Base-by-base conservation (phyloP, 2,888 invertebrate species). In the Ceratothoa steindachneri region DNA sequence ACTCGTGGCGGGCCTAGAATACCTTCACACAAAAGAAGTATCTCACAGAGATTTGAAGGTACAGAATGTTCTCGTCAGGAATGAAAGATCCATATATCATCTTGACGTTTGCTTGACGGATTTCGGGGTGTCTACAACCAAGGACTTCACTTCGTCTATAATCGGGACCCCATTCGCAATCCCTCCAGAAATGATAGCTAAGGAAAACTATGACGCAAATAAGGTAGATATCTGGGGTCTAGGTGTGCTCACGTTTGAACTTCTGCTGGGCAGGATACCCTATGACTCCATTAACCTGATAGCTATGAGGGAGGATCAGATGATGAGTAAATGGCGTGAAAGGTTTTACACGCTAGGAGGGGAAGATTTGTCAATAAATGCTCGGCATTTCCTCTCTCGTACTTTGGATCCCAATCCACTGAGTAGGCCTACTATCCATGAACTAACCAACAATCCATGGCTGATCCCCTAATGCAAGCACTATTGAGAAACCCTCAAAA, bases 11-110 rank as follows among this genome's bases (percentile, higher is more conserved):
- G 55, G 55, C 19, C 24, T 55, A 7, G 24, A 19, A 19, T 55
- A 55, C 19, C 55, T 55, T 55, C 55, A 55, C 55, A 22, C 5
- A 19, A 19, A 55, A 55, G 55, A 22, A 55, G 24, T 55, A 12
- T 55, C 24, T 55, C 55, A 55, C 55, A 55, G 55, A 55, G 55
- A 55, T 55, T 5, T 55, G 15, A 55, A 55, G 55, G 19, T 55
- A 22, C 19, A 55, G 19, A 55, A 55, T 19, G 55, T 55, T 55
- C 24, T 55, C 15, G 55, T 55, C 5, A 55, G 55, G 19, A 19
- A 55, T 5, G 55, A 55, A 55, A 5, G 7, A 5, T 19, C 55
- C 19, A 15, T 15, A 19, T 7, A 19, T 7, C 55, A 55, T 55
- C 15, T 55, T 19, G 55, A 22, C 12, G 55, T 55, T 19, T 55